A percentile compares a stretch with the other conserved stretches of the same genome.
Evolutionary conservation across 2,113 vertebrate species (phyloP).

Genomic region (Apodemus sylvaticus): DNA sequence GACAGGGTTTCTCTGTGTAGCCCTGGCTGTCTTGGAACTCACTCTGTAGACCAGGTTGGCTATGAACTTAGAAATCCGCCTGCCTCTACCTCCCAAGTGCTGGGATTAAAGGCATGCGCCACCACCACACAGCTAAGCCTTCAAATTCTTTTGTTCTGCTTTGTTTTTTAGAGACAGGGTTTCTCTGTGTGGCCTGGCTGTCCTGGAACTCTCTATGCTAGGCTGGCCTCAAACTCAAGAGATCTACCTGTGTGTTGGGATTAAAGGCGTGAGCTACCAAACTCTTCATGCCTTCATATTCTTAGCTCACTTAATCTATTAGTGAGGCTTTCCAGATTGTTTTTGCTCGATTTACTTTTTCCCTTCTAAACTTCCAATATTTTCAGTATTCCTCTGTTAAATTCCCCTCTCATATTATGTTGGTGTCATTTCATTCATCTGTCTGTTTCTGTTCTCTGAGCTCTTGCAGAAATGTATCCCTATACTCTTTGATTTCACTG

Average conservation of each 20-base stretch:
- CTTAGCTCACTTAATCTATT: neutral
- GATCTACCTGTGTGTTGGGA: neutral
- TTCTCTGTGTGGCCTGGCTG: neutral
- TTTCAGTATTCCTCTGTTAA: neutral
- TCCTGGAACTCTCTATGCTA: neutral
- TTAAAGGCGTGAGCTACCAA: neutral
- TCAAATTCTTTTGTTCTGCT: neutral
- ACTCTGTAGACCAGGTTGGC: no score
- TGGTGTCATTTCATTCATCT: neutral
- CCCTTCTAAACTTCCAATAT: neutral
- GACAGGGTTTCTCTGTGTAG: no score
- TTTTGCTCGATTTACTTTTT: neutral
- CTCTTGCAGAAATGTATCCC: neutral
- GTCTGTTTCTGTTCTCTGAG: neutral
- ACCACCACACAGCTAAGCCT: no score
- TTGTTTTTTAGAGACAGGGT: neutral
- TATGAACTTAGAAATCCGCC: no score
- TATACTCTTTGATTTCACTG: neutral
- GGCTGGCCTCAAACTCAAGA: neutral
- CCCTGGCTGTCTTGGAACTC: no score
- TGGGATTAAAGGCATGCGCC: no score
- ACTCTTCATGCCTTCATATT: neutral
- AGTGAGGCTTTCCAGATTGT: neutral
- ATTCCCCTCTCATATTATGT: neutral
- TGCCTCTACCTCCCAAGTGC: no score